Conservation (phyloP, 2,888 invertebrate species). For the Rapana venosa region DNA sequence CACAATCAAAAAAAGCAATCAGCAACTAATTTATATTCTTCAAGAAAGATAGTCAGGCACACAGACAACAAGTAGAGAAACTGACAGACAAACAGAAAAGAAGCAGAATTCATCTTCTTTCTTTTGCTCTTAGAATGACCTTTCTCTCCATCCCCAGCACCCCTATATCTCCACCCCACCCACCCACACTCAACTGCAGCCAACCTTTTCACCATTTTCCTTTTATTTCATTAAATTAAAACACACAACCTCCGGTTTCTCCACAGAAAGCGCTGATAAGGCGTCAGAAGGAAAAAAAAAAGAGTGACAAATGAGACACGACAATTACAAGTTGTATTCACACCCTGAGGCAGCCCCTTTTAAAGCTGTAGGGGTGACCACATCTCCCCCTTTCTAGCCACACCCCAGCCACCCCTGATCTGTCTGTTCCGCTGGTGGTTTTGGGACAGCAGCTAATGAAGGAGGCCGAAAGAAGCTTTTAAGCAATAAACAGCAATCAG, state of each 20-base stretch:
- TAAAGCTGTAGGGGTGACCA: background rate
- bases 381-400: background rate
- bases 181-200: background rate
- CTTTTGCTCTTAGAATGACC: background rate
- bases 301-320: constrained; percentile 13
- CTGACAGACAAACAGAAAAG: too few species aligned
- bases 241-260: constrained; percentile 9
- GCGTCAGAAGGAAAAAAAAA: background rate
- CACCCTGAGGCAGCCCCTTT: constrained; percentile 5
- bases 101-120: background rate
- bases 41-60: too few species aligned
- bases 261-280: background rate
- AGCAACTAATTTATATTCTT: too few species aligned
- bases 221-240: constrained; percentile 27
- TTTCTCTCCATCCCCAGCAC: background rate
- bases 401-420: background rate
- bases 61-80: too few species aligned
- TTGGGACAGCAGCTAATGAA: constrained; percentile 28
- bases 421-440: constrained; percentile 22
- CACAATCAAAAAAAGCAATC: too few species aligned
- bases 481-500: constrained; percentile 44
- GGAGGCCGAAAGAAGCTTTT: constrained; percentile 36
- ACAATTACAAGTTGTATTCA: constrained; percentile 30
- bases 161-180: background rate
- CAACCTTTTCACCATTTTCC: background rate